Conservation (phyloP, 1,140 invertebrate species). For the Drosophila mayri region DNA sequence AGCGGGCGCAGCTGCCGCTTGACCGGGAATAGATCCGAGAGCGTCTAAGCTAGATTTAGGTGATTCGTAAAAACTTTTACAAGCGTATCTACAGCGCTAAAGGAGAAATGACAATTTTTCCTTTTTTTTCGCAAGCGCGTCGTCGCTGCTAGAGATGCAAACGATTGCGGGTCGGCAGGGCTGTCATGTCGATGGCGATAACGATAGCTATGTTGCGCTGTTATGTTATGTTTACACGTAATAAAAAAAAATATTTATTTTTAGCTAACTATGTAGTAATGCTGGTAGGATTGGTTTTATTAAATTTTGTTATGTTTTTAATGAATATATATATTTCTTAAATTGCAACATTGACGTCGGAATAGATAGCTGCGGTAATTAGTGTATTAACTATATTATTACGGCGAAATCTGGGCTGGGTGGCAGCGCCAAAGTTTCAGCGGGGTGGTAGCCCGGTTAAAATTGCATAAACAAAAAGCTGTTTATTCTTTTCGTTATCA, state of each 20-base stretch:
- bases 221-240: not conserved
- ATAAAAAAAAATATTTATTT: not conserved
- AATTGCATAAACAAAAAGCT: conserved; percentile 32
- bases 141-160: conserved; percentile 51
- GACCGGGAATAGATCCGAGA: conserved; percentile 3
- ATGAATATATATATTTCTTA: not conserved
- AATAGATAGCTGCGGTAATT: not conserved
- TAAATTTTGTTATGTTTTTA: not conserved
- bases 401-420: not conserved
- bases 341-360: not conserved
- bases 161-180: not conserved
- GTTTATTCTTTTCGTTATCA: conserved; percentile 33
- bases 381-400: not conserved
- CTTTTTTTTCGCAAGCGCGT: conserved; percentile 72
- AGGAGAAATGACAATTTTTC: conserved; percentile 18
- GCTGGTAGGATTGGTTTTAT: no score
- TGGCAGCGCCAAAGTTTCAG: not conserved
- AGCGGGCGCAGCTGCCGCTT: not conserved
- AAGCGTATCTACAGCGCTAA: conserved; percentile 38
- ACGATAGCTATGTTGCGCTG: not conserved
- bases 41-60: not conserved
- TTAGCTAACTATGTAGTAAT: not conserved
- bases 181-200: conserved; percentile 20
- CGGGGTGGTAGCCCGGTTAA: conserved; percentile 4
- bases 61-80: conserved; percentile 12